These are phyloP conservation scores for Syrphus vitripennis DNA, from an alignment of 2,888 invertebrate genomes.

Conservation along the genomic window DNA sequence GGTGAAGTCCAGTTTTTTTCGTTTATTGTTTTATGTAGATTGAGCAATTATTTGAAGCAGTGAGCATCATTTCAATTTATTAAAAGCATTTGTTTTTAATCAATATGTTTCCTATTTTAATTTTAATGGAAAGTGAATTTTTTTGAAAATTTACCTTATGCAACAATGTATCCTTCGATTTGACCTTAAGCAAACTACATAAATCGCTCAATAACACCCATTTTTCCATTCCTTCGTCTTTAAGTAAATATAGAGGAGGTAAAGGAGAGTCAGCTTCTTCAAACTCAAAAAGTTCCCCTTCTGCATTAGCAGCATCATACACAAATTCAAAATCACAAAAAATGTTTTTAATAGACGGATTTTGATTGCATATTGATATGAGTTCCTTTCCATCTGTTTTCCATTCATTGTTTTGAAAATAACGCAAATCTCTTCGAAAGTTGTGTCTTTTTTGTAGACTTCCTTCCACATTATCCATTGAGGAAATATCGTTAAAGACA, in stretches of 20 bases:
- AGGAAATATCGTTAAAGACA: slow-evolving; percentile 79
- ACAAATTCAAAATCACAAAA: slow-evolving; percentile 49
- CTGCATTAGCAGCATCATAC: slow-evolving; percentile 77
- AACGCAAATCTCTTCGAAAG: background rate
- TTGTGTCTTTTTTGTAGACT: background rate
- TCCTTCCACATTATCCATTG: slow-evolving; percentile 81
- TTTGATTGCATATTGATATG: slow-evolving; percentile 13
- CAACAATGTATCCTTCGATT: slow-evolving; percentile 90
- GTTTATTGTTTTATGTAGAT: too few relatives aligned
- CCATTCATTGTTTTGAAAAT: slow-evolving; percentile 12
- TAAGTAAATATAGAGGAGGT: slow-evolving; percentile 90
- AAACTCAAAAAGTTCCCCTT: slow-evolving; percentile 87
- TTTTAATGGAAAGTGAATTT: too few relatives aligned
- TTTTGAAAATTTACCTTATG: slow-evolving; percentile 82
- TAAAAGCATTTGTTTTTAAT: too few relatives aligned
- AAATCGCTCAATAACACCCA: slow-evolving; percentile 92
- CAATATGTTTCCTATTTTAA: too few relatives aligned
- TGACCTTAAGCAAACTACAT: slow-evolving; percentile 88
- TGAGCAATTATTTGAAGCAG: too few relatives aligned
- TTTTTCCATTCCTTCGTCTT: slow-evolving; percentile 86
- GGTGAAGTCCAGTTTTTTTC: too few relatives aligned
- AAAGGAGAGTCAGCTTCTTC: slow-evolving; percentile 90
- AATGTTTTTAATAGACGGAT: slow-evolving; percentile 57
- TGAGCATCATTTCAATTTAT: too few relatives aligned
- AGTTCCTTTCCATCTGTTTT: slow-evolving; percentile 13